Base-by-base conservation (phyloP, 2,113 vertebrate species). In the Eulacestoma nigropectus region DNA sequence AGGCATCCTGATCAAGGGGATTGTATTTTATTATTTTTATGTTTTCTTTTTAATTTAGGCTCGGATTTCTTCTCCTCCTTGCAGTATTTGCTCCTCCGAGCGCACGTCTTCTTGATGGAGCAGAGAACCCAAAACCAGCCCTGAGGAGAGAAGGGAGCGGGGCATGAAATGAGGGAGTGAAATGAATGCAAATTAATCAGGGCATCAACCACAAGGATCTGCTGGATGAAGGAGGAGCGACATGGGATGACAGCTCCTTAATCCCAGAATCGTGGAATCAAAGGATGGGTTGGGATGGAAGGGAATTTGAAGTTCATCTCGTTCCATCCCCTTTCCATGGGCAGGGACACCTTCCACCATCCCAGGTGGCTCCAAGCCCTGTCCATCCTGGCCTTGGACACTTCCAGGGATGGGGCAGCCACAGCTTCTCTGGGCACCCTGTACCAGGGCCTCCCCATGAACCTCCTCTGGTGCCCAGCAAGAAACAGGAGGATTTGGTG, bases 1-100 rank as follows among this genome's bases (percentile, higher is more conserved):
- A 90, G 90, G 87, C 91, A 84, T 70, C 21, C 93, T 88, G 93
- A 97, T 96, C 85, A 47, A 83, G 87, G 49, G 95, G 72, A 84
- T 77, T 86, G 88, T 16, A 30, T 46, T 92, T 89, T 89, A 47
- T 78, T 83, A 47, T 94, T 95, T 75, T 70, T 67, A n/a, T 84
- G 79, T 67, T 90, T 76, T 84, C 84, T 81, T 89, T 73, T 76
- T 26, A 57, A 67, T 91, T 91, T 91, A 41, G 29, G 12, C 65
- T 59, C 46, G 3, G 41, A 63, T 88, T 83, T 47, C 70, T 73
- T 76, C 17, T 39, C 65, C 35, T 55, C 55, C 63, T 73, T 8
- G 0, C 81, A 5, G 52, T 10, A 4, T 44, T 69, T 37, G 30
- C 49, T 94, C 77, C 67, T 60, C 62, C 25, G 3, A 55, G 42